These are phyloP conservation scores for Nothoprocta pentlandii DNA, from an alignment of 2,113 vertebrate species.

Conservation along the genomic window DNA sequence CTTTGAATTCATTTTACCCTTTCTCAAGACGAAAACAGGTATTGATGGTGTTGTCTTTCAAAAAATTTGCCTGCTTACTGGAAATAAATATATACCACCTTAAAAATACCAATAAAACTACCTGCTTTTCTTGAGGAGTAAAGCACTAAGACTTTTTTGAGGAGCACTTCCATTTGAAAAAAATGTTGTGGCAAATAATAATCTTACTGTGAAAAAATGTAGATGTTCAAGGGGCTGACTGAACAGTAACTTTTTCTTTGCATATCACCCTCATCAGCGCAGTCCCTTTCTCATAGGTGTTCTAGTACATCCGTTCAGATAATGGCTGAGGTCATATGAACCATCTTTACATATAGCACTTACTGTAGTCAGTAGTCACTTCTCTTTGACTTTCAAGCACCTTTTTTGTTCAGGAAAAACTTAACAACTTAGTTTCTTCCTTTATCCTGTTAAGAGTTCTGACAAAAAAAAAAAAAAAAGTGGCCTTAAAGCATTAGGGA, in stretches of 20 bases:
- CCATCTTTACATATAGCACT: not conserved
- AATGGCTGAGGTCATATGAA: not conserved
- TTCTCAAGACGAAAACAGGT: not conserved
- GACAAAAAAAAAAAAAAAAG: not conserved
- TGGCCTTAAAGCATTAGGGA: not conserved
- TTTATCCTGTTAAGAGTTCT: not conserved
- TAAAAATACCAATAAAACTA: not conserved
- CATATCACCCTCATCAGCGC: not conserved
- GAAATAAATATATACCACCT: not conserved
- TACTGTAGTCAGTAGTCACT: not conserved
- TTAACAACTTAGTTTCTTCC: not conserved
- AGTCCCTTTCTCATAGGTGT: not conserved
- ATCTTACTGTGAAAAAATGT: not conserved
- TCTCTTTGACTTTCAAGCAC: not conserved
- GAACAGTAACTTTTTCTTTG: not conserved
- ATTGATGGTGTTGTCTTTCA: not conserved
- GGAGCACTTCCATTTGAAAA: not conserved
- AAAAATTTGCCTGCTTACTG: not conserved
- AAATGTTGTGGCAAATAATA: not conserved
- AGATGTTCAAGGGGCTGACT: not conserved
- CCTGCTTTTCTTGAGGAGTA: not conserved
- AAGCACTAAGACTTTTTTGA: not conserved
- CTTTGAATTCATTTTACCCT: not conserved
- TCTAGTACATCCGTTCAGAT: fast-evolving
- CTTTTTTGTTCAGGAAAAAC: not conserved